Base-by-base conservation (phyloP, 2,113 vertebrate genomes). In the Lophochroa leadbeateri region DNA sequence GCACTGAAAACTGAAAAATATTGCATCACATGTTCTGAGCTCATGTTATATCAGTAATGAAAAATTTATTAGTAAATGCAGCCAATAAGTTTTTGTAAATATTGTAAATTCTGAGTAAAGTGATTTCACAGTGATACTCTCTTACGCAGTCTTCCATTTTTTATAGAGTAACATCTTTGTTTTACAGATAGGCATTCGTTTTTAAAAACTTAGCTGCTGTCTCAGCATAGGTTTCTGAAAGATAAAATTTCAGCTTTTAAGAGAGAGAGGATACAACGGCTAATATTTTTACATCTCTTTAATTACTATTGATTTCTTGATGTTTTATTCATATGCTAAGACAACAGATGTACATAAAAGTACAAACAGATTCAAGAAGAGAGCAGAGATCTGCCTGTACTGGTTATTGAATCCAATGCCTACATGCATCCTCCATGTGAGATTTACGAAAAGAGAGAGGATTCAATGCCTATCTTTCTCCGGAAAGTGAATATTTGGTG, bases 201-300 rank as follows among this genome's bases (percentile, higher is more conserved):
- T 60, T 68, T 17, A 84, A 97, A 93, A 71, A 5, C 4, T 71
- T 88, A 65, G 3, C 7, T 76, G 10, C 23, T 1, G 1, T 70
- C 23, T 75, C 13, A 39, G 13, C 29, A 6, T 33, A 64, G 55
- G 25, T 75, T 84, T 86, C 49, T 7, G 6, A 58, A 92, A 91
- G 33, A 35, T 70, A 33, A 53, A 37, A 75, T 92, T 89, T 91
- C 31, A 43, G 3, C 37, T 91, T 77, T 75, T 47, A 80, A 88
- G 13, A 2, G 9, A 70, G 19, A 86, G 13, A 65, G 6, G 1
- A 43, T 44, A 39, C 17, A 29, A 50, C 0, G 0, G 8, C 7
- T 74, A 57, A 23, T 57, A 67, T 58, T 93, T 85, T 74, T 71
- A 19, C 2, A 1, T 9, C 47, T 44, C 1, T 75, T 79, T 63